Evolutionary conservation across 1,140 invertebrate species (phyloP), one percentile per base, ranked within the genome.

Genomic region (Rhagoletis zephyria): DNA sequence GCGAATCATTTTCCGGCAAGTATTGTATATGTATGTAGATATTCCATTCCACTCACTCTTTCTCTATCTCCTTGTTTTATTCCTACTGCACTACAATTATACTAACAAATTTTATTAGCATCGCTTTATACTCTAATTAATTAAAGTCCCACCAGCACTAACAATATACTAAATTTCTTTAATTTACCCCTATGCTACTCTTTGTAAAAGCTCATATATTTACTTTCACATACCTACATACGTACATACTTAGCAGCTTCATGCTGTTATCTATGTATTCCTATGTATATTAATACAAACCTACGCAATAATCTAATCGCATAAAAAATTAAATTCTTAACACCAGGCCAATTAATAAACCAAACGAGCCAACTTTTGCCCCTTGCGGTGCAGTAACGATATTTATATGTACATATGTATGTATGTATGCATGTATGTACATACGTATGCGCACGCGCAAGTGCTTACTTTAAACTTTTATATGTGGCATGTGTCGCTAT

Each of bases 261-360:
- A 70, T 42, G 40, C 51, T 2, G 51, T 7, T 56, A 56, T 56
- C 51, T 56, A 56, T 10, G 51, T 56, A 56, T 56, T 56, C 1
- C 51, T 10, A 30, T 0, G 30, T 10, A 56, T 56, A 56, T 56
- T 56, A 56, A 56, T 56, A 70, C 12, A 42, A 56, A 30, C 74
- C 45, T 81, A 56, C 48, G 74, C 48, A 56, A 48, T 81, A 16
- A 48, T 9, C 48, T 81, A 81, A 81, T 81, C 48, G 9, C 56
- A 81, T 81, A 81, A 48, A 74, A 45, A 74, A 74, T 74, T 74
- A 74, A 74, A 74, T 74, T 74, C 70, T 74, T 74, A 74, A 74
- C 74, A 81, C 74, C 48, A 81, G 1, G 48, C 74, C 74, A 81
- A 81, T 51, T 56, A 81, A 81, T 56, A 81, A 81, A 81, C 48